Conservation (phyloP, 2,888 invertebrate species). For the Psylliodes chrysocephalus region DNA sequence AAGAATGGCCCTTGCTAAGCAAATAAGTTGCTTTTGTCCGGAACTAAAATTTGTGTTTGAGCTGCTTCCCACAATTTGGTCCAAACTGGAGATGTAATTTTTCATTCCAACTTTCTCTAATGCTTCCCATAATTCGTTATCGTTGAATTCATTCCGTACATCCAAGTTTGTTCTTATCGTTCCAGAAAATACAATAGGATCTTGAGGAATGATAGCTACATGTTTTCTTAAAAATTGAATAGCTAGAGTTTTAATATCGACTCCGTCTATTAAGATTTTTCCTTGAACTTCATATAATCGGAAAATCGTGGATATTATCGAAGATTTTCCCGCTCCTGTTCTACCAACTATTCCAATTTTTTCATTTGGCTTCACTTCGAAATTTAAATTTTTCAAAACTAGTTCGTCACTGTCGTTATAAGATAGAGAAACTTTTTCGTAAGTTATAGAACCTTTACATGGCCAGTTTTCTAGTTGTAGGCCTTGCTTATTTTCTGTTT, state of each 20-base stretch:
- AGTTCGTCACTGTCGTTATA: conserved; percentile 77
- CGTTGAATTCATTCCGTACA: conserved; percentile 82
- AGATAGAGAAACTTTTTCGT: conserved; percentile 74
- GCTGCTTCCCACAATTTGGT: conserved; percentile 51
- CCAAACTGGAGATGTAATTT: conserved; percentile 71
- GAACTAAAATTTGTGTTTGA: conserved; percentile 62
- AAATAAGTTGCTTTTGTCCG: conserved; percentile 68
- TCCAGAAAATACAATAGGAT: conserved; percentile 86
- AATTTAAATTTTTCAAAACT: conserved; percentile 77
- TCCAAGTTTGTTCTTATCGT: conserved; percentile 88
- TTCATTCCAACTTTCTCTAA: conserved; percentile 78
- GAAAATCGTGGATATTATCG: conserved; percentile 80
- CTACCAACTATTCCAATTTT: conserved; percentile 85
- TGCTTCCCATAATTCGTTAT: conserved; percentile 82
- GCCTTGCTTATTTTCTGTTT: conserved; percentile 56
- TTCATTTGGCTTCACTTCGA: conserved; percentile 73
- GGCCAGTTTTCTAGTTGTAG: conserved; percentile 77
- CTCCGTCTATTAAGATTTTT: conserved; percentile 80
- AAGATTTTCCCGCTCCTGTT: conserved; percentile 86
- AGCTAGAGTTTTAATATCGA: conserved; percentile 76
- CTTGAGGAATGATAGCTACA: conserved; percentile 86
- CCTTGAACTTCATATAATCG: conserved; percentile 83
- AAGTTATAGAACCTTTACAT: conserved; percentile 73
- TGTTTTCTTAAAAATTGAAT: conserved; percentile 78
- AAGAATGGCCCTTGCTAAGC: conserved; percentile 67